phyloP scores from a whole-genome alignment of 1,140 invertebrate species.

The Mamestra configurata region DNA sequence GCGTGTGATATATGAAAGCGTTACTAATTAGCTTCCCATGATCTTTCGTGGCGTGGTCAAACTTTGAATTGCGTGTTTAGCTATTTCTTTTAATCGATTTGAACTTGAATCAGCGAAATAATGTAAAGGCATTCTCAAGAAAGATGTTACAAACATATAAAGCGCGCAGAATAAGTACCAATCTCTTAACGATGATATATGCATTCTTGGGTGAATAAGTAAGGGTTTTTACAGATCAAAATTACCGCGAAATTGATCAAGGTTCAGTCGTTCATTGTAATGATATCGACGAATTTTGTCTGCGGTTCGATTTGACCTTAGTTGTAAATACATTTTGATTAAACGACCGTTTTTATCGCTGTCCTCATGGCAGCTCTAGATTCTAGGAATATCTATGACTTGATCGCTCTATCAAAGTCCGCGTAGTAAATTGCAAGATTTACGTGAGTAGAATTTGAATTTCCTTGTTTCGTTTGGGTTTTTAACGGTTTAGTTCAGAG shows the following conservation, averaged over 20 bases:
- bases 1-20: conserved; percentile 35
- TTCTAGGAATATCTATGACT: conserved; percentile 21
- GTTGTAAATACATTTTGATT: conserved; percentile 19
- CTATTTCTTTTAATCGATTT: neutral
- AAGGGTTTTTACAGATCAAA: neutral
- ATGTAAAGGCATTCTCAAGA: neutral
- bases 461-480: neutral
- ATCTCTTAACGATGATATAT: neutral
- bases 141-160: neutral
- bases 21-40: conserved; percentile 9
- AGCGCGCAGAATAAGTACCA: neutral
- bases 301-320: conserved; percentile 32
- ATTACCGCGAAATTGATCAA: conserved; percentile 12
- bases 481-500: neutral
- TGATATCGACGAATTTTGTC: conserved; percentile 1
- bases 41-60: neutral
- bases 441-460: conserved; percentile 8
- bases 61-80: neutral
- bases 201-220: neutral
- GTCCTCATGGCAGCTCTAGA: neutral
- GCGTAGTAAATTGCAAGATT: neutral
- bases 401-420: neutral
- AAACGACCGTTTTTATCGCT: conserved; percentile 14
- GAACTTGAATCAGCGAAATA: neutral
- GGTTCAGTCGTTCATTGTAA: conserved; percentile 1